Evolutionary conservation across 2,797 vertebrate genomes (phyloP), one percentile per base, ranked within the genome.

Genomic region (Acrossocheilus fasciatus): DNA sequence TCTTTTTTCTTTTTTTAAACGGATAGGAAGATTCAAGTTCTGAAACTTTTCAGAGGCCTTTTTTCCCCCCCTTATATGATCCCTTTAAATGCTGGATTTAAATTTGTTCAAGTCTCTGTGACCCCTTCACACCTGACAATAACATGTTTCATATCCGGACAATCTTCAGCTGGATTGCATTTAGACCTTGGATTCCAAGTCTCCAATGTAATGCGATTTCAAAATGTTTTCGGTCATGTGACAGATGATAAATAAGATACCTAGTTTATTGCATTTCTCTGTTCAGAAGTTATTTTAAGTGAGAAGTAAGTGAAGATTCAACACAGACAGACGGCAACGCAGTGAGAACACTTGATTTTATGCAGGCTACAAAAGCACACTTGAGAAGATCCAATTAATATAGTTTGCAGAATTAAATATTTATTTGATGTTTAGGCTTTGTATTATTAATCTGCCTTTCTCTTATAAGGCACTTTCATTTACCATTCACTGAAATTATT

Each of bases 161-260:
- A 41, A 36, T 59, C 52, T 26, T 59, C 36, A 59, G 36, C 52
- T 78, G 75, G 75, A 78, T 9, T 59, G 52, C 75, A 41, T 78
- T 26, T 54, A 59, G 36, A 41, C 52, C 20, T 59, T 59, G 36
- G 36, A 78, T 26, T 78, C 50, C 34, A 78, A n/a, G 52, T 78
- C 34, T 59, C 52, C 75, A 57, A 78, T 59, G 34, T 41, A 36
- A 57, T 17, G 2, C 1, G 12, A n/a, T 5, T 76, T 76, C 30
- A 23, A 76, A 36, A 36, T n/a, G 4, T 41, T 59, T 59, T 59
- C 3, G 39, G 36, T 59, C 23, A 17, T 59, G 26, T 41, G 12
- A 26, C 23, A 18, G 54, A 59, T 23, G 6, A 59, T 78, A 78
- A 57, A 78, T 62, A 59, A 78, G 23, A 59, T 9, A 62, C 15